phyloP scores from a whole-genome alignment of 1,140 invertebrate species.

The Laupala kohalensis region DNA sequence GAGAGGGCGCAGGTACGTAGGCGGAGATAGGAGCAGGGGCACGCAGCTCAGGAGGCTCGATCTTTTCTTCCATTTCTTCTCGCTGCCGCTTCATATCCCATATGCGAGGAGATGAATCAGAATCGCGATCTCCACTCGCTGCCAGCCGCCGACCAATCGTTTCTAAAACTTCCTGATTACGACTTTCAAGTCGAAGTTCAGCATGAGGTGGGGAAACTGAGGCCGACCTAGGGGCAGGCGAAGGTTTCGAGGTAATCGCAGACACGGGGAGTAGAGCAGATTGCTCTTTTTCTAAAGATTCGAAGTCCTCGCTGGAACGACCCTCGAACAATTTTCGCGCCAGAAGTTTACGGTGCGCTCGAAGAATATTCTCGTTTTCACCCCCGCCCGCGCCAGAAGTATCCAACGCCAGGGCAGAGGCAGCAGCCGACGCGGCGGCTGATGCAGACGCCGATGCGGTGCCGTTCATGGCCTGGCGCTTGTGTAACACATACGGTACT shows the following conservation, averaged over 20 bases:
- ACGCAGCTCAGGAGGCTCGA: background rate
- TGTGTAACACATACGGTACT: slow-evolving; percentile 70
- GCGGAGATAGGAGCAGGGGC: background rate
- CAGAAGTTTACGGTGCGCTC: background rate
- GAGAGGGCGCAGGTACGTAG: no score
- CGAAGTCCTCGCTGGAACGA: background rate
- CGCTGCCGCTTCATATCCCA: background rate
- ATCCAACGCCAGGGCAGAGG: no score
- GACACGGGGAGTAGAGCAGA: no score
- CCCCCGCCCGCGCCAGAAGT: no score
- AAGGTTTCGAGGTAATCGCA: no score
- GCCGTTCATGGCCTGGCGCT: slow-evolving; percentile 68
- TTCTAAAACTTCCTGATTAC: background rate
- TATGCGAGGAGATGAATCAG: background rate
- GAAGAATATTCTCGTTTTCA: background rate
- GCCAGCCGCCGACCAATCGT: background rate
- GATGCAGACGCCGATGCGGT: slow-evolving; percentile 33
- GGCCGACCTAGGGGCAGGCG: no score
- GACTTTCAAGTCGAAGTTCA: background rate
- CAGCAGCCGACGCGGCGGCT: background rate
- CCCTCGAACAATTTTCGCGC: background rate
- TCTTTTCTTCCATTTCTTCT: background rate
- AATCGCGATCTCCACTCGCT: background rate
- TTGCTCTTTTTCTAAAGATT: background rate
- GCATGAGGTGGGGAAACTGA: background rate